These are phyloP conservation scores for Cacoxenus indagator DNA, from an alignment of 2,888 invertebrate species.

Conservation along the genomic window DNA sequence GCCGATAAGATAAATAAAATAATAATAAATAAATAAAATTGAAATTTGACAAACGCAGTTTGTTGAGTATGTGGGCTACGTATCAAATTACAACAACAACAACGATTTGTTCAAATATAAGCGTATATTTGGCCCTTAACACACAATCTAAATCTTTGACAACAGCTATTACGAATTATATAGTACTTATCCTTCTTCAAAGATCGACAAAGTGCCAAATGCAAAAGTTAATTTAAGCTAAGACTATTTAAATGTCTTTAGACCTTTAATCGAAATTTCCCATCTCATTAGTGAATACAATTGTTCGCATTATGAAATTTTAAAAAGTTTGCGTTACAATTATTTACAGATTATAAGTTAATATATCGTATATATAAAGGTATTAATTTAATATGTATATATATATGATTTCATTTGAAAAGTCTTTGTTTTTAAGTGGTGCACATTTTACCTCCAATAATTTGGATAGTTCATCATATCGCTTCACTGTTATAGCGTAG, in stretches of 20 bases:
- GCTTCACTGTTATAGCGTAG: not conserved
- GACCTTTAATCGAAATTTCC: not conserved
- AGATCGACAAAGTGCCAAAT: no score
- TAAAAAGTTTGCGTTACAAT: not conserved
- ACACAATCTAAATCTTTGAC: no score
- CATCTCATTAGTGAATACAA: slow-evolving; percentile 34
- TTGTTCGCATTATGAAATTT: slow-evolving; percentile 4
- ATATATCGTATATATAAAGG: slow-evolving; percentile 45
- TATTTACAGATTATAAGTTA: slow-evolving; percentile 6
- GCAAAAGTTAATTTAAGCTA: no score
- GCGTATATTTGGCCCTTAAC: no score
- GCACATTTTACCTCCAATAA: slow-evolving; percentile 45
- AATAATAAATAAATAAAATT: no score
- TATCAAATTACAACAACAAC: no score
- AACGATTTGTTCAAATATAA: no score
- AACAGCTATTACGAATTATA: no score
- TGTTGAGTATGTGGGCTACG: no score
- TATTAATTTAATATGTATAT: slow-evolving; percentile 49
- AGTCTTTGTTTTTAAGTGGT: slow-evolving; percentile 49
- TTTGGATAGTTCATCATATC: not conserved
- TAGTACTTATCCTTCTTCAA: no score
- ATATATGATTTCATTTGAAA: slow-evolving; percentile 45
- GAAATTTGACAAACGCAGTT: no score
- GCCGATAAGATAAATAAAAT: no score
- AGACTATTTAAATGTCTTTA: not conserved